These are phyloP conservation scores for Dicerorhinus sumatrensis DNA, from an alignment of 2,113 vertebrate genomes.

Conservation along the genomic window DNA sequence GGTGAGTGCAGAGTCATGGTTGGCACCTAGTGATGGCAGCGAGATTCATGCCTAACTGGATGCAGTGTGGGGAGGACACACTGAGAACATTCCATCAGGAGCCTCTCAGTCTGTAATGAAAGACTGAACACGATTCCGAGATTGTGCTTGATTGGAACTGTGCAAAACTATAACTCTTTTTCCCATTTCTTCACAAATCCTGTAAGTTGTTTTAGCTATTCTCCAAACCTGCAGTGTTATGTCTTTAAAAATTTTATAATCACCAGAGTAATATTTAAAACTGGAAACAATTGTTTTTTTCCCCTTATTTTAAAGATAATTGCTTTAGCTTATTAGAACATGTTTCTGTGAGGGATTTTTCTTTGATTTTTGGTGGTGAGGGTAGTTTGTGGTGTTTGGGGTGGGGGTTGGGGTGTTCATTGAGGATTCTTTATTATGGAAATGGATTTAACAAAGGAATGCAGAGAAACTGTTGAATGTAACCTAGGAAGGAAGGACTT, in stretches of 20 bases:
- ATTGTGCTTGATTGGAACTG: neutral
- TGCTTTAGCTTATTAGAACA: conserved; percentile 59
- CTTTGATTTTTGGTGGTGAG: neutral
- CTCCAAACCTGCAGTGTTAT: neutral
- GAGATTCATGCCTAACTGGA: neutral
- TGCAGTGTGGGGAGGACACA: neutral
- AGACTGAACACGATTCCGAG: neutral
- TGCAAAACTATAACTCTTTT: neutral
- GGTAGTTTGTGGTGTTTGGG: neutral
- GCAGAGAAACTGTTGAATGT: conserved; percentile 70
- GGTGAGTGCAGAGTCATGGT: conserved; percentile 87
- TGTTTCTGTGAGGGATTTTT: conserved; percentile 15
- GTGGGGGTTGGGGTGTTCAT: neutral
- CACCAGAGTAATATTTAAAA: neutral
- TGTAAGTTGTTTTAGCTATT: neutral
- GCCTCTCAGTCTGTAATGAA: neutral
- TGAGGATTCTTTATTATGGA: conserved; percentile 70
- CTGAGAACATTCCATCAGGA: neutral
- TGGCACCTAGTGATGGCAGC: neutral
- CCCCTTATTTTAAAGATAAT: neutral
- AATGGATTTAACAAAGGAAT: conserved; percentile 80
- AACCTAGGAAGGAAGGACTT: conserved; percentile 67
- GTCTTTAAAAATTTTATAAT: neutral
- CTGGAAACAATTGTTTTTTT: neutral
- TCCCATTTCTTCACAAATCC: neutral